Evolutionary conservation across 2,797 vertebrate genomes (phyloP).

Genomic region (Cryptoblepharus egeriae): DNA sequence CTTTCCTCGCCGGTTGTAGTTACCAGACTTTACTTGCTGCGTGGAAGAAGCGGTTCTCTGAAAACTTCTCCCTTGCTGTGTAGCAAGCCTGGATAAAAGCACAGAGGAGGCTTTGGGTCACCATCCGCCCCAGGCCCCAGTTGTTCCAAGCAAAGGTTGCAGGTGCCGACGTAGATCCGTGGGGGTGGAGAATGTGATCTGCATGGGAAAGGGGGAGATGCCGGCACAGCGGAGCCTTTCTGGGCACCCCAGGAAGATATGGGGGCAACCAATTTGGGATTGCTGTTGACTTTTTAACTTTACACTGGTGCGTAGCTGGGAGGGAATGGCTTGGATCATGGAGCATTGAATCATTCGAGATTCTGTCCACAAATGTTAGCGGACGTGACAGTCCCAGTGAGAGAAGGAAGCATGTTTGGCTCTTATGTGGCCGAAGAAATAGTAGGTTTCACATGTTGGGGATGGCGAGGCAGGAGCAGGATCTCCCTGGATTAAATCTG

Average conservation of each 20-base stretch:
- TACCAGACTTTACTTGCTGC: conserved; percentile 22
- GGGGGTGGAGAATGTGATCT: background rate
- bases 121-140: fast-evolving
- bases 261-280: no score
- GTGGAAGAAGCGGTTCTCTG: conserved; percentile 67
- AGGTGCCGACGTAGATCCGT: background rate
- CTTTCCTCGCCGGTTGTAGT: conserved; percentile 43
- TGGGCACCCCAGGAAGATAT: no score
- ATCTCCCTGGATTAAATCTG: no score
- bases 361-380: background rate
- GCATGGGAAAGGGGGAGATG: background rate
- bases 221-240: background rate
- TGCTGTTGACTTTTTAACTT: no score
- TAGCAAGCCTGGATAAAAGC: conserved; percentile 30
- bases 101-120: background rate
- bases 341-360: background rate
- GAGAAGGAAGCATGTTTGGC: no score
- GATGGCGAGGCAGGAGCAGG: no score
- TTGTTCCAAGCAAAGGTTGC: background rate
- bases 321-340: background rate
- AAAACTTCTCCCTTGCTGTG: background rate
- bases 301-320: no score
- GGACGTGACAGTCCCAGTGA: background rate
- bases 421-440: fast-evolving
- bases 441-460: no score